phyloP scores from a whole-genome alignment of 2,888 invertebrate species.

The Platynereis dumerilii region DNA sequence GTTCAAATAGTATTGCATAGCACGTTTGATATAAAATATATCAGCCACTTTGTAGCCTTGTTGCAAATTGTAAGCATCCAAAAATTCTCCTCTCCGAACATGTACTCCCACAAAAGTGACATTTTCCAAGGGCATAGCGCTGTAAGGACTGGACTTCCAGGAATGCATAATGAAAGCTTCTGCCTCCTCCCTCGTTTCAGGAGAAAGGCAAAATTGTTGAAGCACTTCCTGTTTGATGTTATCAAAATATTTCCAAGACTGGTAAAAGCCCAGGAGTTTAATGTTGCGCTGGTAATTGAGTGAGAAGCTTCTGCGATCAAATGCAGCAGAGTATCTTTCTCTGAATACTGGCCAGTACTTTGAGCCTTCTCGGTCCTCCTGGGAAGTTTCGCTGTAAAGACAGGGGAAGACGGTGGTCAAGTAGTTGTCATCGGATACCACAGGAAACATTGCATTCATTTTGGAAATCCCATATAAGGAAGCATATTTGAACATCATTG shows the following conservation, averaged over 20 bases:
- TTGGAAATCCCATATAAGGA: conserved; percentile 35
- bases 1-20: conserved; percentile 34
- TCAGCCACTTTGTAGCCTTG: conserved; percentile 36
- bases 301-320: conserved; percentile 32
- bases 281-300: conserved; percentile 38
- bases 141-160: conserved; percentile 32
- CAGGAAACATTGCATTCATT: conserved; percentile 35
- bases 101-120: conserved; percentile 35
- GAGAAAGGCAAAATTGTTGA: conserved; percentile 31
- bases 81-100: conserved; percentile 37
- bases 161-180: conserved; percentile 25
- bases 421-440: conserved; percentile 21
- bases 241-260: conserved; percentile 41
- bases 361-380: conserved; percentile 14
- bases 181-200: conserved; percentile 13
- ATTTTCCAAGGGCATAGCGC: conserved; percentile 12
- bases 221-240: conserved; percentile 34
- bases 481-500: conserved; percentile 40
- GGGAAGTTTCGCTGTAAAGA: conserved; percentile 8
- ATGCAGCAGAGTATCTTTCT: conserved; percentile 31
- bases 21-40: conserved; percentile 27
- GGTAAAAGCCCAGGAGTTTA: conserved; percentile 35
- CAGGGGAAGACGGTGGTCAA: conserved; percentile 19
- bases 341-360: conserved; percentile 23
- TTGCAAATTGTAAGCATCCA: conserved; percentile 29